Evolutionary conservation across 2,888 invertebrate species (phyloP).

Genomic region (Portevinia maculata): DNA sequence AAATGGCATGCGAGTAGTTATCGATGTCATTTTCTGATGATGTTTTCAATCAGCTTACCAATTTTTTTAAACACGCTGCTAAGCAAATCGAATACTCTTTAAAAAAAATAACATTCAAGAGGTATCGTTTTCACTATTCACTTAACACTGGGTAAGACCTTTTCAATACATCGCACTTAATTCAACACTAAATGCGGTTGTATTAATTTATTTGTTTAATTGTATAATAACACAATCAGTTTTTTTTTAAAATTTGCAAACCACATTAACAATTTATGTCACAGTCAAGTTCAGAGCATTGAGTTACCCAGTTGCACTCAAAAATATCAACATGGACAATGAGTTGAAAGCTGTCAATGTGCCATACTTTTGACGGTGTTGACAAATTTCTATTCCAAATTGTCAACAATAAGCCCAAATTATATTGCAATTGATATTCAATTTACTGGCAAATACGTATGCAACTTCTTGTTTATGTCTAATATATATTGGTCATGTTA

Average conservation of each 20-base stretch:
- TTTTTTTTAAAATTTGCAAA: background rate
- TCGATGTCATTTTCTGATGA: too few species aligned
- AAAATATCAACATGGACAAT: background rate
- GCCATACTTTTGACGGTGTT: background rate
- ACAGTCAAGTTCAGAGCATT: slow-evolving; percentile 31
- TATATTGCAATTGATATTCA: background rate
- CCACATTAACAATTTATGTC: slow-evolving; percentile 18
- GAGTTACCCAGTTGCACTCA: slow-evolving; percentile 5
- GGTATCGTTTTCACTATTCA: too few species aligned
- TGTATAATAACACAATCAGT: background rate
- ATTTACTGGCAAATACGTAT: too few species aligned
- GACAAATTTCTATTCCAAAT: background rate
- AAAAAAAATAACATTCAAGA: too few species aligned
- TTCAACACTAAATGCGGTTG: background rate
- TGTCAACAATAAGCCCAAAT: background rate
- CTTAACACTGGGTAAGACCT: too few species aligned
- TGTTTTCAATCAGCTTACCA: too few species aligned
- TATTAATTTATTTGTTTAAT: background rate
- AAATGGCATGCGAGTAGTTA: too few species aligned
- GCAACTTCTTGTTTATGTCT: too few species aligned
- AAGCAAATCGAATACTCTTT: too few species aligned
- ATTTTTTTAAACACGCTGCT: too few species aligned
- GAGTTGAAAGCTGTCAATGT: background rate
- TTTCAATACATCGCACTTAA: background rate
- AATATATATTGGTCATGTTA: too few species aligned